Evolutionary conservation across 2,113 vertebrate species (phyloP).

Genomic region (Caretta caretta): DNA sequence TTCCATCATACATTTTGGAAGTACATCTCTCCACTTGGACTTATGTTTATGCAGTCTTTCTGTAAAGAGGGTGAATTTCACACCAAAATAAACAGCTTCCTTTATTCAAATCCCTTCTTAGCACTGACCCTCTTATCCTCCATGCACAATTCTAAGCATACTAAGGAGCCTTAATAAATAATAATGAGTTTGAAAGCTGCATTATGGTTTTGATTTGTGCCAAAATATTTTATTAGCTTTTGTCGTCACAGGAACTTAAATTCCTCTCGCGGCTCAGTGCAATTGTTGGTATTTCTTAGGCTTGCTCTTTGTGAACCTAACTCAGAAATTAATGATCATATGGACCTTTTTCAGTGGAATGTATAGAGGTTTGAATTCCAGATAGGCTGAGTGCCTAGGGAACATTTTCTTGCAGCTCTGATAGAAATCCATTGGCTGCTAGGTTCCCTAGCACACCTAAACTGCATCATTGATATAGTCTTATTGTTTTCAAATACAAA

Average conservation of each 20-base stretch:
- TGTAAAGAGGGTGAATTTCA: neutral
- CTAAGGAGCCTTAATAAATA: neutral
- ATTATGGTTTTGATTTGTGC: neutral
- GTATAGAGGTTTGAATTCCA: neutral
- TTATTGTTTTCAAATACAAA: neutral
- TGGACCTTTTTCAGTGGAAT: neutral
- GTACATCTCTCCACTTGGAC: neutral
- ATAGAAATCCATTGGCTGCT: neutral
- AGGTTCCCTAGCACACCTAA: neutral
- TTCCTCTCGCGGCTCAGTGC: neutral
- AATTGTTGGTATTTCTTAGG: neutral
- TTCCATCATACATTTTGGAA: too few species aligned
- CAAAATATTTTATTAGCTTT: neutral
- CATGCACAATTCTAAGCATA: neutral
- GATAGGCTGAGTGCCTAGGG: neutral
- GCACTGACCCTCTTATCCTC: neutral
- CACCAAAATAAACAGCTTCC: neutral
- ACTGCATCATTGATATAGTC: neutral
- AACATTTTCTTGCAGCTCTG: neutral
- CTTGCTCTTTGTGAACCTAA: neutral
- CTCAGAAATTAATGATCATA: neutral
- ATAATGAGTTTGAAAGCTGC: neutral
- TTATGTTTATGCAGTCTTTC: neutral
- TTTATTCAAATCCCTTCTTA: neutral
- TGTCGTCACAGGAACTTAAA: neutral